Conservation (phyloP, 2,113 vertebrate genomes). For the Progne subis region DNA sequence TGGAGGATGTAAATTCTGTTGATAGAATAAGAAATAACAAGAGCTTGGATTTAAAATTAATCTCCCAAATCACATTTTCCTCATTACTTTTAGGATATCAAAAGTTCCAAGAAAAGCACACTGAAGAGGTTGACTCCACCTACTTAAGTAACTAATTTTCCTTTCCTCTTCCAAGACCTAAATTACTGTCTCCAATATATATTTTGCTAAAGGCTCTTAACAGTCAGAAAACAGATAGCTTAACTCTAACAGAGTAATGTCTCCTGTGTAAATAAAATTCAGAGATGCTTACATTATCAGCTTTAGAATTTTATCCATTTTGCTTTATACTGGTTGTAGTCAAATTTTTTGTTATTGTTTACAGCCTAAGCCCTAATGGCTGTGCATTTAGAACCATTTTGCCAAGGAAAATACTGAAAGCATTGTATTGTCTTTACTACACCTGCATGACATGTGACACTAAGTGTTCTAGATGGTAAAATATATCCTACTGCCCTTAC, state of each 20-base stretch:
- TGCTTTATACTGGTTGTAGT: neutral
- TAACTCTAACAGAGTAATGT: rapidly evolving
- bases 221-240: neutral
- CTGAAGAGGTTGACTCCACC: neutral
- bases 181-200: neutral
- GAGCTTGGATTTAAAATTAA: neutral
- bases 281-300: neutral
- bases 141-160: neutral
- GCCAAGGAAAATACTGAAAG: neutral
- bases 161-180: neutral
- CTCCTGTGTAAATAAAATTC: neutral
- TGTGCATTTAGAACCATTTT: neutral
- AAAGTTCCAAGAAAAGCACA: neutral
- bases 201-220: neutral
- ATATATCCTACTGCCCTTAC: neutral
- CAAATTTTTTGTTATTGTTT: neutral
- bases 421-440: neutral
- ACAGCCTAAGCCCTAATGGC: neutral
- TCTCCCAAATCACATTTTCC: neutral
- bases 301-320: neutral
- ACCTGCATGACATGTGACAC: neutral
- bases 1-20: neutral
- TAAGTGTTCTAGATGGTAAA: neutral
- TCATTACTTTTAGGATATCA: neutral
- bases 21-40: neutral